Base-by-base conservation (phyloP, 2,888 invertebrate genomes). In the Sinopyrophorus schimmeli region DNA sequence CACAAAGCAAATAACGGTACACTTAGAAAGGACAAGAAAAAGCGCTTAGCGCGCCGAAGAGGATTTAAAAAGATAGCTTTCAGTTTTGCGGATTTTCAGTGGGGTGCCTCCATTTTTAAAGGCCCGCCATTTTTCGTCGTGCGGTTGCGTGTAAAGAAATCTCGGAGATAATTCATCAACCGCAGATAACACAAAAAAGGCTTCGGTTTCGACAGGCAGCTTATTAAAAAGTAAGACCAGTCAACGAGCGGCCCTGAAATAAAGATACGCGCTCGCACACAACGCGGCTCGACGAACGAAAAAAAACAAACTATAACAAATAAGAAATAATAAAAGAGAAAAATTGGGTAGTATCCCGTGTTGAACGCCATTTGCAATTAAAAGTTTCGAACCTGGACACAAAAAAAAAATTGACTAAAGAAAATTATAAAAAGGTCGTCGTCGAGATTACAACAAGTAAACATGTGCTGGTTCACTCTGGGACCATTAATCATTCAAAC, bases 281-380 rank as follows among this genome's bases (percentile, higher is more conserved):
- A n/a, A n/a, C n/a, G n/a, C n/a, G n/a, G n/a, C n/a, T n/a, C n/a
- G n/a, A n/a, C n/a, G 7, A 34, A 21, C 11, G 26, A 23, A 16
- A 17, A 7, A 9, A 24, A 35, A 40, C 14, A 40, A 42, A 30
- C 18, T 35, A 32, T 49, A 49, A 43, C 38, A 38, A 49, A 49
- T 32, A 39, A 49, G 31, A 49, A 43, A 28, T 41, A 48, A 49
- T 38, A 32, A 17, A 46, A 38, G 23, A 38, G 37, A 38, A 46
- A 37, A 46, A 49, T 43, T 44, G 43, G 49, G n/a, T n/a, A n/a
- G n/a, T n/a, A 39, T 49, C 49, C 47, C 44, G 53, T 44, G 49
- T 55, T 49, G 53, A 48, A 53, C 56, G 53, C 56, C 56, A 56
- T 54, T 56, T 56, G 56, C 56, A 56, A 56, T 56, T 56, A 56